A percentile compares a stretch with the other conserved stretches of the same genome.
Evolutionary conservation across 2,888 invertebrate species (phyloP).

Genomic region (Thumatha senex): DNA sequence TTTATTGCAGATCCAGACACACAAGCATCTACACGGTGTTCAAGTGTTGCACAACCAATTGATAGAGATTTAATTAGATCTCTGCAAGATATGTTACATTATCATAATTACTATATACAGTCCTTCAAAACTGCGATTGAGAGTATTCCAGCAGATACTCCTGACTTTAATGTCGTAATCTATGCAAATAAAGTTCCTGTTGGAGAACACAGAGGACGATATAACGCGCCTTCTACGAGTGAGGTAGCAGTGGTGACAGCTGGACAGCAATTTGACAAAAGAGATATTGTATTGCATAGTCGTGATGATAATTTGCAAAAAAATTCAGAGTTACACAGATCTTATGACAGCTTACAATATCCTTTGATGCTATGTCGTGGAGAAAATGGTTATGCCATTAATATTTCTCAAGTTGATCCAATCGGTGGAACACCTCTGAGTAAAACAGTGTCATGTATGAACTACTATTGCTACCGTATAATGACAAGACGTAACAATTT

Average conservation of each 20-base stretch:
- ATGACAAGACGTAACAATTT: conserved; percentile 20
- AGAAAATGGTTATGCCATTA: conserved; percentile 28
- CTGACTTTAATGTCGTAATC: conserved; percentile 13
- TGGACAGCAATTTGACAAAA: conserved; percentile 32
- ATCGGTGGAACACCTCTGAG: conserved; percentile 15
- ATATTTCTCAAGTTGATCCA: conserved; percentile 29
- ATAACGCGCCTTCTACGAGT: conserved; percentile 32
- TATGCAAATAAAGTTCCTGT: conserved; percentile 29
- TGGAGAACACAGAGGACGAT: conserved; percentile 33
- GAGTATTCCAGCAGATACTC: conserved; percentile 25
- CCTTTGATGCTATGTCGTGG: conserved; percentile 20
- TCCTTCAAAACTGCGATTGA: conserved; percentile 33
- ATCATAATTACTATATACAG: conserved; percentile 27
- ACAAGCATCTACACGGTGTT: conserved; percentile 28
- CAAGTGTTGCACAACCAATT: conserved; percentile 27
- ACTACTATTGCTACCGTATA: background rate
- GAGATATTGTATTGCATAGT: conserved; percentile 34
- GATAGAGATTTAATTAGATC: conserved; percentile 23
- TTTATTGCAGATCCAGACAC: conserved; percentile 28
- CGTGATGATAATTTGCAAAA: conserved; percentile 31
- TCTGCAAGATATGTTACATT: conserved; percentile 32
- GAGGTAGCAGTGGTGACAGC: conserved; percentile 31
- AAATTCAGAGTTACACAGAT: conserved; percentile 31
- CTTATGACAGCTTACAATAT: conserved; percentile 37
- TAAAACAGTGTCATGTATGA: conserved; percentile 23